Evolutionary conservation across 2,113 vertebrate species (phyloP).

Genomic region (Gymnocephalus cernua): DNA sequence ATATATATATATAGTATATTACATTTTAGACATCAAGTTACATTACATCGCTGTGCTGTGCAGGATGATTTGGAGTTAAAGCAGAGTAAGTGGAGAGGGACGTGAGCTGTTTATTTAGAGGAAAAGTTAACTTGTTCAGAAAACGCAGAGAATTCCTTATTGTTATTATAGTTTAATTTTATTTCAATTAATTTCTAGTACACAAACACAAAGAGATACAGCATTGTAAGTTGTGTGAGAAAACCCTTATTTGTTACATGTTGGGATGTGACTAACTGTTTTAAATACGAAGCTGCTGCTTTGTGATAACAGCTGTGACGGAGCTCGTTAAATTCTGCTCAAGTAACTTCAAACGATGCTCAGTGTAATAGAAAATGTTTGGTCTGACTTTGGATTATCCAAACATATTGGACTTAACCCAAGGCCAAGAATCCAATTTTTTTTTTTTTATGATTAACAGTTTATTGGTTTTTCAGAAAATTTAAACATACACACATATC

Average conservation of each 20-base stretch:
- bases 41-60: constrained; percentile 7
- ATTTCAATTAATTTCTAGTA: not conserved
- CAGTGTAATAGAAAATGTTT: constrained; percentile 22
- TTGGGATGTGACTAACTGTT: constrained; percentile 18
- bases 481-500: too few species aligned
- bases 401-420: constrained; percentile 29
- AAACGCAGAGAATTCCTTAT: not conserved
- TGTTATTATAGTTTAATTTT: not conserved
- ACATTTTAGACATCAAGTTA: not conserved
- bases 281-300: constrained; percentile 37
- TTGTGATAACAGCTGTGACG: constrained; percentile 9
- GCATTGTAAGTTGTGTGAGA: not conserved
- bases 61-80: not conserved
- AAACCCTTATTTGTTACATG: not conserved
- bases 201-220: not conserved
- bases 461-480: too few species aligned
- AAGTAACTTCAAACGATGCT: constrained; percentile 20
- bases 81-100: constrained; percentile 8
- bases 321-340: not conserved
- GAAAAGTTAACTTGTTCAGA: constrained; percentile 7
- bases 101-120: not conserved
- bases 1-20: not conserved
- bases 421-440: constrained; percentile 44
- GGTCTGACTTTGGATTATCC: constrained; percentile 14
- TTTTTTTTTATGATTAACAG: too few species aligned